Percentiles rank a stretch among this genome's conserved stretches.
phyloP scores from a whole-genome alignment of 2,888 invertebrate genomes.

The Ectemnius lituratus region DNA sequence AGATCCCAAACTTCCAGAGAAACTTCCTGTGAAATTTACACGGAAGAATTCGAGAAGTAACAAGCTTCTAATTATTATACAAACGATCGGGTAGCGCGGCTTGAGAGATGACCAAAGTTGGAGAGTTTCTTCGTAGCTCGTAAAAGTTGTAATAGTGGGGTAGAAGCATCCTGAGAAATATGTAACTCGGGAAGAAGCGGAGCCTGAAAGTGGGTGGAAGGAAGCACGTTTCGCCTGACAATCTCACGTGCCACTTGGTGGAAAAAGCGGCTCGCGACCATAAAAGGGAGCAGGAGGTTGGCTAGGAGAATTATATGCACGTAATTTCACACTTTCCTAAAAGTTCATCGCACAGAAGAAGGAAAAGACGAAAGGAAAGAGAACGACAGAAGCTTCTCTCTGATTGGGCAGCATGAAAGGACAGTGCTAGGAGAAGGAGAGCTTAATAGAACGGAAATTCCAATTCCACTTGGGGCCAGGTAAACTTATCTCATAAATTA shows the following conservation, averaged over 20 bases:
- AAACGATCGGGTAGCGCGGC: neutral
- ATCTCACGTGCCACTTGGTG: neutral
- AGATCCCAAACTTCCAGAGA: too few species aligned
- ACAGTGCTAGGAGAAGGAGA: neutral
- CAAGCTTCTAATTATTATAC: slow-evolving; percentile 2
- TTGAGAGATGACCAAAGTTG: neutral
- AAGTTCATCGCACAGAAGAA: neutral
- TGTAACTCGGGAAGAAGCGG: neutral
- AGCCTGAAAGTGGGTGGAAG: neutral
- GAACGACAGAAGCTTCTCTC: neutral
- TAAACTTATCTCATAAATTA: slow-evolving; percentile 41
- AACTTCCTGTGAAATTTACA: too few species aligned
- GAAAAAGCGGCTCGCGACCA: neutral
- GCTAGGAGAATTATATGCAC: neutral
- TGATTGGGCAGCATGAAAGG: too few species aligned
- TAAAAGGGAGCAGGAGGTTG: neutral
- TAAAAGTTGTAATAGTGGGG: slow-evolving; percentile 1
- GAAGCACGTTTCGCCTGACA: neutral
- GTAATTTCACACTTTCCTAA: slow-evolving; percentile 1
- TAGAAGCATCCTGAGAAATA: neutral
- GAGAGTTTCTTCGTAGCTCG: neutral
- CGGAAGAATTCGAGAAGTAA: neutral
- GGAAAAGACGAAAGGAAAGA: neutral
- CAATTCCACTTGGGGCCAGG: slow-evolving; percentile 19
- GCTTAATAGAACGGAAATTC: slow-evolving; percentile 43